phyloP scores from a whole-genome alignment of 2,113 vertebrate genomes.

The Hemiprocne comata region DNA sequence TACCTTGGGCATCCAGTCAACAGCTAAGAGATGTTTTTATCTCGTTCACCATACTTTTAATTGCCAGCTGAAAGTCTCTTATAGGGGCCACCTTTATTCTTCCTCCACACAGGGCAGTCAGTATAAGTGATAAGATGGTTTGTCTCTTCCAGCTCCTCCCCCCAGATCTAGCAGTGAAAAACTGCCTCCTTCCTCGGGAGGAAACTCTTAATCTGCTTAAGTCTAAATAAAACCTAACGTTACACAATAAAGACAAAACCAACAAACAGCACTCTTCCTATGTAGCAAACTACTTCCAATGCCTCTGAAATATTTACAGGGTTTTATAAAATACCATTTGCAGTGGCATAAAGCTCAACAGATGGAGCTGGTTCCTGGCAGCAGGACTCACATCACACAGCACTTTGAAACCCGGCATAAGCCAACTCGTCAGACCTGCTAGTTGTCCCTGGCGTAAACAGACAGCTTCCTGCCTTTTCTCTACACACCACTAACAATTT shows the following conservation, averaged over 20 bases:
- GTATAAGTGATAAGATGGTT: neutral
- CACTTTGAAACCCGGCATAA: neutral
- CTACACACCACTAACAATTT: neutral
- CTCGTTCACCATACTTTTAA: neutral
- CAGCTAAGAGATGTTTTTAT: neutral
- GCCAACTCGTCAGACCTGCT: constrained; percentile 40
- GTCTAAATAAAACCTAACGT: neutral
- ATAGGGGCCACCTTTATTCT: neutral
- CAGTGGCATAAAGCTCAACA: neutral
- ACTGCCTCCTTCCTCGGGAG: constrained; percentile 22
- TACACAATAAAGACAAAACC: neutral
- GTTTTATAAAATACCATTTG: neutral
- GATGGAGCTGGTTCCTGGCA: neutral
- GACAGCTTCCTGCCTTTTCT: neutral
- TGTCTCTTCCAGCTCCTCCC: constrained; percentile 45
- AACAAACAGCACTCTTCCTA: neutral
- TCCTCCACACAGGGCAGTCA: neutral
- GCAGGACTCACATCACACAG: neutral
- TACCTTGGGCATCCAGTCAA: constrained; percentile 12
- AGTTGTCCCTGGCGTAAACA: neutral
- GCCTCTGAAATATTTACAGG: neutral
- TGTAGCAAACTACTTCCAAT: neutral
- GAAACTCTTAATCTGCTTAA: neutral
- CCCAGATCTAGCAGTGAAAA: neutral
- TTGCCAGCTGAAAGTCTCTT: neutral